Evolutionary conservation across 2,888 invertebrate genomes (phyloP), one percentile per base, ranked within the genome.

Genomic region (Acleris cristana): DNA sequence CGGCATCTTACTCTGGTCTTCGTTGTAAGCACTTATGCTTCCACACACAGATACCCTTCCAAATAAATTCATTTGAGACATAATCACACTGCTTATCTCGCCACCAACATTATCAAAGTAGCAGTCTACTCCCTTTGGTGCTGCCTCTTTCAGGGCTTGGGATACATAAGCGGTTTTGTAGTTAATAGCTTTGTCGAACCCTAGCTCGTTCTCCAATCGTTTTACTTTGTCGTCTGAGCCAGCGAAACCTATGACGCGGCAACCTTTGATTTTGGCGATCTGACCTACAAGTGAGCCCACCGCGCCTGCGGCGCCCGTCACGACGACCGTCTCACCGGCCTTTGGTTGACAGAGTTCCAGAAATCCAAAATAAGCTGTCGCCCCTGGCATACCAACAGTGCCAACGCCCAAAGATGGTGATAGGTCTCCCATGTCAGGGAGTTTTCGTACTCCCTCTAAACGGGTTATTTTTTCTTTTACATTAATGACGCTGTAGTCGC

Each of bases 21-120:
- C 85, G 68, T 90, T 89, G 77, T 95, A 95, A 2, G 88, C 76
- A 48, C 95, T 94, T 71, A 95, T 95, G 19, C 94, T 89, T 7
- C 95, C 95, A 77, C 95, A 95, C 1, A 95, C 92, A 2, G 95
- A 84, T 23, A 96, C 88, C 61, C 95, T 87, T 0, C 96, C 95
- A 69, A 80, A 87, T 8, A 62, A 54, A 69, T 94, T 95, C 95
- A 96, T 95, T 72, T 94, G 94, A 48, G 84, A 84, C 0, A 95
- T 87, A 3, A 95, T 93, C 0, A 82, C 82, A 59, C 92, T 93
- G 59, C 95, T 94, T 21, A 95, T 89, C 69, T 94, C 94, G 4
- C 96, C 95, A 19, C 95, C 96, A 8, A 96, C 96, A 81, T 96
- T 96, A 79, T 96, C 96, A 79, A 96, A 96, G 79, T 95, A 96